Conservation (phyloP, 2,888 invertebrate species). For the Gandaritis pyraliata region DNA sequence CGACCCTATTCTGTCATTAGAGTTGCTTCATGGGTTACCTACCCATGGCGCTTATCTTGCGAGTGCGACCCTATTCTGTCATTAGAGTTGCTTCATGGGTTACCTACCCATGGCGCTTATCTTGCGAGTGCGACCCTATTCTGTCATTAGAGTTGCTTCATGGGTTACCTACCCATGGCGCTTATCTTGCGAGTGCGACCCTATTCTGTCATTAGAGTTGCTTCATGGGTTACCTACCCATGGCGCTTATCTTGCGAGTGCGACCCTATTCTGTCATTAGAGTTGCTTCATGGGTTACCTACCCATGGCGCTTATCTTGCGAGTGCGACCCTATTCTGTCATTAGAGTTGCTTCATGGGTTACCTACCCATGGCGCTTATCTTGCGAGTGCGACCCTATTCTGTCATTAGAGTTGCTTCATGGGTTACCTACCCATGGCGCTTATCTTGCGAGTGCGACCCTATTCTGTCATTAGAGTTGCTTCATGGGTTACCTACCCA, state of each 20-base stretch:
- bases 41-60: background rate
- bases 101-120: background rate
- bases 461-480: too few species aligned
- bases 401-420: too few species aligned
- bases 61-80: too few species aligned
- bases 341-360: background rate
- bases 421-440: background rate
- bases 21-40: background rate
- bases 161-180: background rate
- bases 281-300: background rate
- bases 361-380: background rate
- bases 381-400: too few species aligned
- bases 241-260: background rate
- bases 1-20: too few species aligned
- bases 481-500: background rate
- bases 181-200: background rate
- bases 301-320: background rate
- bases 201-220: too few species aligned
- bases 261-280: too few species aligned
- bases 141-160: too few species aligned
- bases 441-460: background rate
- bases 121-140: too few species aligned
- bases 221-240: background rate
- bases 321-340: too few species aligned
- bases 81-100: background rate